Evolutionary conservation across 2,797 vertebrate species (phyloP).

Genomic region (Odontamblyopus rebecca): DNA sequence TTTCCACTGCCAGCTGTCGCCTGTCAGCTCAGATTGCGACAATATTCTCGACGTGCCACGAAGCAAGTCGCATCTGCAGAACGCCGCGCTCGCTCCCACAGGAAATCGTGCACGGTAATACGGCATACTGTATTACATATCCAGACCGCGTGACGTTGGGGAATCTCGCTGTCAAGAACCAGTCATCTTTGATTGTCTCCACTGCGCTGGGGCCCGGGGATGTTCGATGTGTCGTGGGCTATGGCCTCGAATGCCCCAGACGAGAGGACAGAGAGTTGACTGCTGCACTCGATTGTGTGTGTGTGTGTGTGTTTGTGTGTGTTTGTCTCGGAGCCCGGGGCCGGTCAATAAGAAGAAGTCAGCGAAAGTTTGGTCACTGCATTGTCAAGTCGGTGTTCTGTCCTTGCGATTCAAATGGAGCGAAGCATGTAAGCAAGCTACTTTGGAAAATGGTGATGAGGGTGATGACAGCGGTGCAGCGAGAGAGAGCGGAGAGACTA

Average conservation of each 20-base stretch:
- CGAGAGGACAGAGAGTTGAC: conserved; percentile 53
- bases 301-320: conserved; percentile 9
- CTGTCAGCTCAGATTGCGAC: conserved; percentile 7
- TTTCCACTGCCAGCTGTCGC: conserved; percentile 5
- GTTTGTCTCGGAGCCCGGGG: conserved; percentile 44
- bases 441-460: neutral
- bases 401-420: conserved; percentile 14
- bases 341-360: conserved; percentile 45
- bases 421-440: conserved; percentile 9
- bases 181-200: conserved; percentile 53
- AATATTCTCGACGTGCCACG: conserved; percentile 7
- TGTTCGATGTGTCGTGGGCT: conserved; percentile 27
- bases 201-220: conserved; percentile 24
- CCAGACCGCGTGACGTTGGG: conserved; percentile 45
- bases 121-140: conserved; percentile 23
- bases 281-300: conserved; percentile 39
- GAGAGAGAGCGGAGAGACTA: too few species aligned
- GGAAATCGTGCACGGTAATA: conserved; percentile 14
- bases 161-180: conserved; percentile 45
- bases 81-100: conserved; percentile 10
- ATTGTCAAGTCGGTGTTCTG: conserved; percentile 6
- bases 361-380: conserved; percentile 41
- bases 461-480: neutral
- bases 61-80: neutral
- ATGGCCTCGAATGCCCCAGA: conserved; percentile 47